Evolutionary conservation across 2,888 invertebrate genomes (phyloP).

Genomic region (Spodoptera littoralis): DNA sequence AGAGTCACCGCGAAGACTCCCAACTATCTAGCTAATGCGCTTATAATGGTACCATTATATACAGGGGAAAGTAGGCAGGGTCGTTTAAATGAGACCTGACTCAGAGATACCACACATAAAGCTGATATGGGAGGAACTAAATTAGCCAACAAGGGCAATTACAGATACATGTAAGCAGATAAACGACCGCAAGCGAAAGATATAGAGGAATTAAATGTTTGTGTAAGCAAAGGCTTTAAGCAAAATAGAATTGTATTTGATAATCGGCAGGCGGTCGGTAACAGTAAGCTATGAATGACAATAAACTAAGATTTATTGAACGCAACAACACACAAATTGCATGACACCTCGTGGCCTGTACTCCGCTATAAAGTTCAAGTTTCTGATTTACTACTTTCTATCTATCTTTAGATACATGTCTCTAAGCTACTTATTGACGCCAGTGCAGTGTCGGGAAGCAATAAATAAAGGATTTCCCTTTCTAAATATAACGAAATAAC

Average conservation of each 20-base stretch:
- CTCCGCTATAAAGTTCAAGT: slow-evolving; percentile 26
- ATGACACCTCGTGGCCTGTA: slow-evolving; percentile 36
- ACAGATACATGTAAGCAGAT: slow-evolving; percentile 22
- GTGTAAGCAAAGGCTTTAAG: slow-evolving; percentile 11
- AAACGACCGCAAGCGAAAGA: slow-evolving; percentile 11
- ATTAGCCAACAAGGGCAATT: slow-evolving; percentile 35
- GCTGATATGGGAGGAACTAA: slow-evolving; percentile 28
- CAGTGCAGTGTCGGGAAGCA: slow-evolving; percentile 17
- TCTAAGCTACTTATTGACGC: slow-evolving; percentile 32
- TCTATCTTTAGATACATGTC: slow-evolving; percentile 29
- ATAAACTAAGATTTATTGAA: slow-evolving; percentile 41
- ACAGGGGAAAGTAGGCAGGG: slow-evolving; percentile 77
- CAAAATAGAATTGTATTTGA: slow-evolving; percentile 28
- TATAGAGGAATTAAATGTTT: slow-evolving; percentile 17
- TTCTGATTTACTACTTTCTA: slow-evolving; percentile 38
- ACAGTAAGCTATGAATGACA: slow-evolving; percentile 13
- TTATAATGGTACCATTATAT: slow-evolving; percentile 81
- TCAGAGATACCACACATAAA: slow-evolving; percentile 40
- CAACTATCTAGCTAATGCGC: slow-evolving; percentile 78
- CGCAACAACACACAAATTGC: slow-evolving; percentile 41
- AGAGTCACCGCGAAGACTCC: slow-evolving; percentile 66
- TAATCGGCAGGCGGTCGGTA: slow-evolving; percentile 14
- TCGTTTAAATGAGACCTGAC: slow-evolving; percentile 71
- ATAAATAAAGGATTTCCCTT: slow-evolving; percentile 29
- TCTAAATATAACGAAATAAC: slow-evolving; percentile 14